Conservation (phyloP, 2,888 invertebrate species). For the Aphodius sticticus region DNA sequence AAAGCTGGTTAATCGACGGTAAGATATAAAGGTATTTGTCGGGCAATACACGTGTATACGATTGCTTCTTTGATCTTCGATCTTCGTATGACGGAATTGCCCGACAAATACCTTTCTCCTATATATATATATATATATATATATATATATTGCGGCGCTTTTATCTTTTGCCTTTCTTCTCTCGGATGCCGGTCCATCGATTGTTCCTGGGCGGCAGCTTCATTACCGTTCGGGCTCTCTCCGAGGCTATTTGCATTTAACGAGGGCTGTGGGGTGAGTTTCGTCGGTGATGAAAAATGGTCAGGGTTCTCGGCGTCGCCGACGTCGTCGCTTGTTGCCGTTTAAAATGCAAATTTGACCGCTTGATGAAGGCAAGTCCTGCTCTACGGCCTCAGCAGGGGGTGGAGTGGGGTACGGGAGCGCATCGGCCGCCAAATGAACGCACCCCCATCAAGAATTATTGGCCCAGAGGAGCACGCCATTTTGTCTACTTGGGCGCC, state of each 20-base stretch:
- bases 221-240: neutral
- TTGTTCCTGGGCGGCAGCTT: neutral
- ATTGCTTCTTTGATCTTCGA: too few relatives aligned
- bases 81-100: too few relatives aligned
- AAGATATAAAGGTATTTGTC: too few relatives aligned
- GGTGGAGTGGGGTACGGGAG: neutral
- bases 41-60: too few relatives aligned
- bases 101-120: too few relatives aligned
- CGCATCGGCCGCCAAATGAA: neutral
- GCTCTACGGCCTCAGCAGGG: neutral
- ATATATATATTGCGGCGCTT: too few relatives aligned
- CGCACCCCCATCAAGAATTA: neutral
- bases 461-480: neutral
- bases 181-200: neutral
- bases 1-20: too few relatives aligned
- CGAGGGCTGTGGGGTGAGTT: neutral
- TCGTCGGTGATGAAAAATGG: neutral
- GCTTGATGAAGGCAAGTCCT: neutral
- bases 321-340: neutral
- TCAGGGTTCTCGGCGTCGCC: neutral
- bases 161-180: neutral
- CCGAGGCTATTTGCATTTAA: neutral
- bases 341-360: neutral
- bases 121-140: too few relatives aligned
- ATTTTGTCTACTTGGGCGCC: neutral